Percentiles rank a stretch among this genome's conserved stretches.
phyloP scores from a whole-genome alignment of 2,797 vertebrate genomes.

The Zalophus californianus region DNA sequence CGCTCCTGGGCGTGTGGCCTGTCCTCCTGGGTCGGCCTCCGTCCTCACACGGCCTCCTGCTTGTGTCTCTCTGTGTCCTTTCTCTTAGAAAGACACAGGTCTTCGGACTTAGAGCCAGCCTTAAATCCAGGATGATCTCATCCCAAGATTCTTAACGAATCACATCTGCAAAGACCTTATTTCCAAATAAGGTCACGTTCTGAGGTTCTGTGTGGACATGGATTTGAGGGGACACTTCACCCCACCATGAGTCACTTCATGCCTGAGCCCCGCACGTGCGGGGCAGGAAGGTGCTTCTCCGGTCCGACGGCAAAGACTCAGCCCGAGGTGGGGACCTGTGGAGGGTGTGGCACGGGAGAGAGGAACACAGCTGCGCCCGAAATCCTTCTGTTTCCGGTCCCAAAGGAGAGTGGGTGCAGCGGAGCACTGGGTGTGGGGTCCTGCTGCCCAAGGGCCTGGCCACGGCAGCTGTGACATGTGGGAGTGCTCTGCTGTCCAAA shows the following conservation, averaged over 20 bases:
- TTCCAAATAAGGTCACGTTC: neutral
- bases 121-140: neutral
- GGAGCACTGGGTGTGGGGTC: neutral
- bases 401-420: neutral
- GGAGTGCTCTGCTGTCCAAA: neutral
- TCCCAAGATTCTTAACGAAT: neutral
- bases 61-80: neutral
- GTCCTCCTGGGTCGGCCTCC: neutral
- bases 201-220: neutral
- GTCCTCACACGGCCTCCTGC: neutral
- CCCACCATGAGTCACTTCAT: neutral
- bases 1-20: neutral
- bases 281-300: neutral
- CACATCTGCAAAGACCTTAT: neutral
- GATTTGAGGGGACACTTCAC: neutral
- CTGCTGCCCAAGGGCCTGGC: neutral
- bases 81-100: neutral
- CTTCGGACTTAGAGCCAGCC: neutral
- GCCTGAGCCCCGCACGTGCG: rapidly evolving
- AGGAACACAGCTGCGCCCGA: neutral
- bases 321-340: neutral
- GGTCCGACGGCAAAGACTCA: neutral
- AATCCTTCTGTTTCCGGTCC: neutral
- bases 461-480: rapidly evolving
- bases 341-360: rapidly evolving